Conservation (phyloP, 1,140 invertebrate species). For the Diprion similis region DNA sequence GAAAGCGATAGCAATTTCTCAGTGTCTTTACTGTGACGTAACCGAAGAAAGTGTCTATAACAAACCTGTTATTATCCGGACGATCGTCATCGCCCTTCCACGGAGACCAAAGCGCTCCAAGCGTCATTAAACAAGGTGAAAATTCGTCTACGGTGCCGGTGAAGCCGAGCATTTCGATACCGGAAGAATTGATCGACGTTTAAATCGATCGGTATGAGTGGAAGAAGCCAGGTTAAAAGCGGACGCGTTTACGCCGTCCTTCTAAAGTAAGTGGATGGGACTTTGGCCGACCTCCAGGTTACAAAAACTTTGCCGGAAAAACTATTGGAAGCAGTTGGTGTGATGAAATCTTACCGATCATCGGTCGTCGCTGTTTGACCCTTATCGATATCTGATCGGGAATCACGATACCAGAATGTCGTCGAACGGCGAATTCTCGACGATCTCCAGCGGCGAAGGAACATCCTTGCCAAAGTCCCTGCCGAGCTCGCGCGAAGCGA, state of each 20-base stretch:
- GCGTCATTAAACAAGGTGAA: background rate
- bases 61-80: constrained; percentile 37
- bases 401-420: constrained; percentile 42
- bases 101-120: background rate
- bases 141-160: background rate
- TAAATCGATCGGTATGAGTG: too few relatives aligned
- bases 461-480: constrained; percentile 55
- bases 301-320: too few relatives aligned
- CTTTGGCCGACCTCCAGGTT: too few relatives aligned
- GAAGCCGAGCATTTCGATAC: too few relatives aligned
- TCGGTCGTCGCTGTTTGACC: background rate
- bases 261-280: too few relatives aligned
- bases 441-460: constrained; percentile 57
- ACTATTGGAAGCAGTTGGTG: background rate
- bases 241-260: too few relatives aligned
- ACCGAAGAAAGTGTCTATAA: constrained; percentile 37
- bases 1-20: constrained; percentile 17
- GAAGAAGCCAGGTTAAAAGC: too few relatives aligned
- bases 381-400: background rate
- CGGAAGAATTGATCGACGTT: too few relatives aligned
- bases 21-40: constrained; percentile 31
- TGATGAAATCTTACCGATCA: background rate
- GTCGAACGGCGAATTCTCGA: constrained; percentile 59
- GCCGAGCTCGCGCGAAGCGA: constrained; percentile 57
- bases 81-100: background rate